Evolutionary conservation across 2,113 vertebrate species (phyloP).

Genomic region (Tringa solitaria): DNA sequence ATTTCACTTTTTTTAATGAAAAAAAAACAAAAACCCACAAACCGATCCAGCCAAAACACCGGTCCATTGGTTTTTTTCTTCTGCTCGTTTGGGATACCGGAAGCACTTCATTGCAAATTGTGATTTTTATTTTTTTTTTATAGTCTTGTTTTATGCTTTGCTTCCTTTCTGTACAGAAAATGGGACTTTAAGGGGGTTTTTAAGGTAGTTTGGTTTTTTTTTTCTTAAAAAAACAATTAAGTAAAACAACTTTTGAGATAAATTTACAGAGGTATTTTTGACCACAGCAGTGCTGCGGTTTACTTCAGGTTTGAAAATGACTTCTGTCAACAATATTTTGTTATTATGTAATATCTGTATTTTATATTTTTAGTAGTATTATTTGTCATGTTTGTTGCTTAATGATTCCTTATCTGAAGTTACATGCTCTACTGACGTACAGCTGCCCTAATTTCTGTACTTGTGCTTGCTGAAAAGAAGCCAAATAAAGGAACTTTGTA

Average conservation of each 20-base stretch:
- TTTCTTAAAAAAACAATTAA: too few species aligned
- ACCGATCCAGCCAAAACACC: neutral
- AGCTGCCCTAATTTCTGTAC: neutral
- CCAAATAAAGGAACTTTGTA: slow-evolving; percentile 18
- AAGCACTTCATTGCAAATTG: neutral
- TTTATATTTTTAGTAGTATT: neutral
- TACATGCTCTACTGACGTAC: neutral
- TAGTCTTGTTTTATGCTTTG: neutral
- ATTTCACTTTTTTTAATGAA: neutral
- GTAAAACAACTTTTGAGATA: neutral
- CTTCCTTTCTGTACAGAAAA: neutral
- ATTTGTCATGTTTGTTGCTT: neutral
- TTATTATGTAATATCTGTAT: too few species aligned
- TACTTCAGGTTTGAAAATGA: neutral
- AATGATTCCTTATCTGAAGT: neutral
- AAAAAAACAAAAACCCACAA: neutral
- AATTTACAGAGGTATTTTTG: neutral
- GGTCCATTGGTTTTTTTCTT: neutral
- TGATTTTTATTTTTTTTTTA: neutral
- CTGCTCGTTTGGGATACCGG: neutral
- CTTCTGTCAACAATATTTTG: too few species aligned
- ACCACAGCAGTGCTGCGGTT: neutral
- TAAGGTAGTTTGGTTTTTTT: neutral
- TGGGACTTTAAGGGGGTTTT: neutral
- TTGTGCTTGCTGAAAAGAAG: neutral